phyloP scores from a whole-genome alignment of 1,140 invertebrate species.

The Drosophila watanabei region DNA sequence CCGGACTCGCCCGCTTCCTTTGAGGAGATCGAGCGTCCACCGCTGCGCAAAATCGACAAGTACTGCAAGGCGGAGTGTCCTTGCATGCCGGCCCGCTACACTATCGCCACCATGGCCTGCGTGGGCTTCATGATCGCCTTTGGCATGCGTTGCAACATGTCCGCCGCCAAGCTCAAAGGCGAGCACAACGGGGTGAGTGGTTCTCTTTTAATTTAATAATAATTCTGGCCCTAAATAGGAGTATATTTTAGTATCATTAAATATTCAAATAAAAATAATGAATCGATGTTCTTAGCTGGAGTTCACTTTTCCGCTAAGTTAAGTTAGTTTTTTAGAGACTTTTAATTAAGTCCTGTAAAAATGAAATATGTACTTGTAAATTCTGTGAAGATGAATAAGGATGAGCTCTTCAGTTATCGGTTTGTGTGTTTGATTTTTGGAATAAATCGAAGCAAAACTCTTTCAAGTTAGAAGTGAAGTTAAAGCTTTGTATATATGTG shows the following conservation, averaged over 20 bases:
- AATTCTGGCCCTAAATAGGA: neutral
- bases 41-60: conserved; percentile 94
- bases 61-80: conserved; percentile 95
- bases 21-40: conserved; percentile 91
- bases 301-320: no score
- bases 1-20: conserved; percentile 90
- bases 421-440: no score
- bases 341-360: neutral
- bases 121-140: conserved; percentile 97
- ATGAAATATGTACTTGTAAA: neutral
- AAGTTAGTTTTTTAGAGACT: neutral
- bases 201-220: neutral
- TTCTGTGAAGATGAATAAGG: neutral
- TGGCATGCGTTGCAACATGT: conserved; percentile 98
- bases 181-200: conserved; percentile 87
- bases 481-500: no score
- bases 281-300: neutral
- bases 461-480: no score
- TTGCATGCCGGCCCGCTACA: conserved; percentile 94
- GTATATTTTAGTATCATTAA: neutral
- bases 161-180: conserved; percentile 95
- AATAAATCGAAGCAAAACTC: no score
- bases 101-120: conserved; percentile 94
- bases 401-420: neutral
- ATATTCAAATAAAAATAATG: neutral